phyloP scores from a whole-genome alignment of 2,113 vertebrate genomes.

The Oostethus manadensis region DNA sequence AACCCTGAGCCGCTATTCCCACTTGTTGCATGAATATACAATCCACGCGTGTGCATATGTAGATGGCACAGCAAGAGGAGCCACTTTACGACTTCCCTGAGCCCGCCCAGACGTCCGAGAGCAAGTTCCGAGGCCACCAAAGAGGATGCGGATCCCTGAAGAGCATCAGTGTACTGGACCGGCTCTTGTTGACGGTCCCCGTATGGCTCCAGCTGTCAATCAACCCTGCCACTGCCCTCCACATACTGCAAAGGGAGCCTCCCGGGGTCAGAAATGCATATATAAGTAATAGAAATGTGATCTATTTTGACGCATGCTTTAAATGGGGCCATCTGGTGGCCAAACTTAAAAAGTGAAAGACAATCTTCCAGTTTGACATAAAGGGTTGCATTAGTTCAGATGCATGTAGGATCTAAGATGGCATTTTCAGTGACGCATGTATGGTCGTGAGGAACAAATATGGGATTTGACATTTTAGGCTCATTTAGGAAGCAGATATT shows the following conservation, averaged over 20 bases:
- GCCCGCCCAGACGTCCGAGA: slow-evolving; percentile 28
- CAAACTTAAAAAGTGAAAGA: no score
- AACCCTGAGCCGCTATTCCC: background rate
- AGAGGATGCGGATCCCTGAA: slow-evolving; percentile 63
- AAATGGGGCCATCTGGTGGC: no score
- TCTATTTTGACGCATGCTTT: no score
- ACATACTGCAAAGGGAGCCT: slow-evolving; percentile 81
- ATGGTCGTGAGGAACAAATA: background rate
- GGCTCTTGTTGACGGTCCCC: slow-evolving; percentile 80
- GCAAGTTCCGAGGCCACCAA: slow-evolving; percentile 42
- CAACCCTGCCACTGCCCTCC: slow-evolving; percentile 81
- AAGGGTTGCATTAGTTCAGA: no score
- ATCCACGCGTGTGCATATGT: background rate
- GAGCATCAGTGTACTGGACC: slow-evolving; percentile 79
- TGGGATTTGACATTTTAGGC: background rate
- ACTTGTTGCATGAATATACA: background rate
- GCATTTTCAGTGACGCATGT: background rate
- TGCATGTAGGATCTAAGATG: background rate
- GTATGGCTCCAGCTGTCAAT: slow-evolving; percentile 86
- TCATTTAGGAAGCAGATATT: no score
- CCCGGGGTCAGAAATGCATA: slow-evolving; percentile 74
- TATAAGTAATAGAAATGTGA: no score
- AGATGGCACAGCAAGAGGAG: slow-evolving; percentile 71
- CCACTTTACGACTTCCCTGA: slow-evolving; percentile 78
- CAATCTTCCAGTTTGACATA: no score